Conservation (phyloP, 2,888 invertebrate species). For the Ditylenchus weischeri region DNA sequence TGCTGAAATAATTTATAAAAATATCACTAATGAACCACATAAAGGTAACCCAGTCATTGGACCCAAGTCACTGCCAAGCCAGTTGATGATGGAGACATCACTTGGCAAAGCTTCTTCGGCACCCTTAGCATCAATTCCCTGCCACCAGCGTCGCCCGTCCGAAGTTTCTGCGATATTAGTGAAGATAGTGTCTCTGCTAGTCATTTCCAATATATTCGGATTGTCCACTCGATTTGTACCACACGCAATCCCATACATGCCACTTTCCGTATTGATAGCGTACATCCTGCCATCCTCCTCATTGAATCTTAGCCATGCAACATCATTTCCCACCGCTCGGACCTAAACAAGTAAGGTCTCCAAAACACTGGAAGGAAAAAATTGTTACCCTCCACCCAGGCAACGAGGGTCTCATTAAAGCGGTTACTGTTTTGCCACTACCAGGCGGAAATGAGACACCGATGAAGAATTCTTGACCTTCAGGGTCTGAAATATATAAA, state of each 20-base stretch:
- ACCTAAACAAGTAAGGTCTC: too few relatives aligned
- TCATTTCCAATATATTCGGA: conserved; percentile 84
- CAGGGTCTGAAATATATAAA: conserved; percentile 64
- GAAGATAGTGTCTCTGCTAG: conserved; percentile 83
- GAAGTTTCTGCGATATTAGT: conserved; percentile 91
- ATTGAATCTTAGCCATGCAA: conserved; percentile 94
- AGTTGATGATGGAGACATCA: background rate
- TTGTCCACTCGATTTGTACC: conserved; percentile 85
- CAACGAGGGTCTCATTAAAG: conserved; percentile 89
- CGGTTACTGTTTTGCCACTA: conserved; percentile 98
- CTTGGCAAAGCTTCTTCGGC: background rate
- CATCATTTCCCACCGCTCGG: conserved; percentile 76
- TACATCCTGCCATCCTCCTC: conserved; percentile 72
- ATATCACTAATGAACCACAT: background rate
- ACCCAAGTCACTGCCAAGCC: background rate
- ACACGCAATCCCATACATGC: conserved; percentile 95
- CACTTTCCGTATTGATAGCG: conserved; percentile 89
- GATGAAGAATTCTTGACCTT: conserved; percentile 65
- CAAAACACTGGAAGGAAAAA: too few relatives aligned
- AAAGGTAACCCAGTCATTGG: background rate
- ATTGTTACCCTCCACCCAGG: conserved; percentile 68
- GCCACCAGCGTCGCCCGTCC: conserved; percentile 95
- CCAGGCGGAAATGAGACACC: conserved; percentile 96
- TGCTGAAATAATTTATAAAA: too few relatives aligned
- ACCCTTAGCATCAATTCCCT: conserved; percentile 69